These are phyloP conservation scores for Anhinga rufa DNA, from an alignment of 2,113 vertebrate species.

Conservation along the genomic window DNA sequence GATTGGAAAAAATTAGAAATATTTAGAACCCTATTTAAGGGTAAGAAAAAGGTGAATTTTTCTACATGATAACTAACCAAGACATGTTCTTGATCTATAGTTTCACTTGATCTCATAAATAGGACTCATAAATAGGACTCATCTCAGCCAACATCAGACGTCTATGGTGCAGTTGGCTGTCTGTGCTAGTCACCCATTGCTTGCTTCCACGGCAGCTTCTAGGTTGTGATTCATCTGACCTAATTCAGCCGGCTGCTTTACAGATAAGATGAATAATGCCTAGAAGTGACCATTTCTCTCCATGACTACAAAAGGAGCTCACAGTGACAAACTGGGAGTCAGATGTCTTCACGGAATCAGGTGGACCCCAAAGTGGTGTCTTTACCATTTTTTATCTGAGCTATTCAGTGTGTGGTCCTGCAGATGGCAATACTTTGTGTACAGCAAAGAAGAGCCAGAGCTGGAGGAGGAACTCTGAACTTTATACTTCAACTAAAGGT, in stretches of 20 bases:
- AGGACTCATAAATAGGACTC: neutral
- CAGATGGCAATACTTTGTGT: neutral
- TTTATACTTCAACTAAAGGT: neutral
- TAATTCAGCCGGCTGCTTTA: neutral
- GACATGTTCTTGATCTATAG: neutral
- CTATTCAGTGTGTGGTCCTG: neutral
- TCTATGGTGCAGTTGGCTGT: neutral
- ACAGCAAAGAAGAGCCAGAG: neutral
- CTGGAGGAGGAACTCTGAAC: neutral
- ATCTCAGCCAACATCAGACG: neutral
- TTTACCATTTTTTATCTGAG: neutral
- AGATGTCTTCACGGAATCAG: neutral
- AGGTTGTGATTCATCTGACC: slow-evolving; percentile 19
- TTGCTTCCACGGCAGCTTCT: neutral
- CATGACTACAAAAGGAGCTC: neutral
- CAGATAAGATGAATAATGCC: neutral
- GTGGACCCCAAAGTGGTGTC: neutral
- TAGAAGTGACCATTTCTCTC: neutral
- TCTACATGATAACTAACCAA: neutral
- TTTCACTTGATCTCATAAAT: neutral
- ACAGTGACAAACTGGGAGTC: neutral
- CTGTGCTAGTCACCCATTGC: neutral
- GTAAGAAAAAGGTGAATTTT: neutral
- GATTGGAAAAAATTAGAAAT: neutral
- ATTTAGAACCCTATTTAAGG: neutral